Evolutionary conservation across 2,797 vertebrate genomes (phyloP).

Genomic region (Lepus townsendii): DNA sequence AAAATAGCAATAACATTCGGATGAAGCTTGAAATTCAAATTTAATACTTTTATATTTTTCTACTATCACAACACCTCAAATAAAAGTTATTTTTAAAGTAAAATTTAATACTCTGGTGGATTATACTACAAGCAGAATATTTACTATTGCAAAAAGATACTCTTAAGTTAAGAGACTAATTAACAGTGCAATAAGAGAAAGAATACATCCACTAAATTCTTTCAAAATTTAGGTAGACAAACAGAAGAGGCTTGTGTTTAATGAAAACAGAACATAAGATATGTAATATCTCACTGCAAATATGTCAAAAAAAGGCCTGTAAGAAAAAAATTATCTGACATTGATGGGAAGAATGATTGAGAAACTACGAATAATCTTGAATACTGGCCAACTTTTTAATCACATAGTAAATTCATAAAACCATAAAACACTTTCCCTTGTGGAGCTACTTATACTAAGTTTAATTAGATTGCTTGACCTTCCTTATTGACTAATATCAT

Average conservation of each 20-base stretch:
- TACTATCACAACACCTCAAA: not conserved
- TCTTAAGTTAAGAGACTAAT: not conserved
- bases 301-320: not conserved
- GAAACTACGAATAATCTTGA: constrained; percentile 43
- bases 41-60: constrained; percentile 41
- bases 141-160: constrained; percentile 12
- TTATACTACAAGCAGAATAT: constrained; percentile 19
- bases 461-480: not conserved
- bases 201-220: constrained; percentile 9
- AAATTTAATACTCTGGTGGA: constrained; percentile 1
- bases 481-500: not conserved
- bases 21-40: not conserved
- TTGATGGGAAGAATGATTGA: not conserved
- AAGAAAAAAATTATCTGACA: constrained; percentile 16
- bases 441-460: not conserved
- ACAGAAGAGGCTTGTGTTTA: not conserved
- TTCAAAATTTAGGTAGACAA: not conserved
- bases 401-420: not conserved
- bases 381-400: not conserved
- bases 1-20: too few relatives aligned
- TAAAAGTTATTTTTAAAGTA: constrained; percentile 49
- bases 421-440: not conserved
- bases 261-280: not conserved
- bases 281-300: constrained; percentile 35
- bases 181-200: constrained; percentile 8